A percentile compares a stretch with the other conserved stretches of the same genome.
phyloP scores from a whole-genome alignment of 2,797 vertebrate species.

The Enteromius mattozi region DNA sequence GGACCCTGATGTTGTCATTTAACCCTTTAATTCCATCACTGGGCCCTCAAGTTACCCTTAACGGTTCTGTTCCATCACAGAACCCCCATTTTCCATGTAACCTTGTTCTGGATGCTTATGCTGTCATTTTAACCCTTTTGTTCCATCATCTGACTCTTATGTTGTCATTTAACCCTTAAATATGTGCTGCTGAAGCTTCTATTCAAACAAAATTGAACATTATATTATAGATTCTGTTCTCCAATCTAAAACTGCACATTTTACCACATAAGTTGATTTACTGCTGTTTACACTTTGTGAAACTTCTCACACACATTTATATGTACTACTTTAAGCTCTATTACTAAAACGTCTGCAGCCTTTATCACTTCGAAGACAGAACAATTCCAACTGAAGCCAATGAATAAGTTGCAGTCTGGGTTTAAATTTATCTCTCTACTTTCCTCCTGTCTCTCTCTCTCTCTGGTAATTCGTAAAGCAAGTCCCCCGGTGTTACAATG shows the following conservation, averaged over 20 bases:
- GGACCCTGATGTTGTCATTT: neutral
- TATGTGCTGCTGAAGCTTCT: neutral
- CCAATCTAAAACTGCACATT: neutral
- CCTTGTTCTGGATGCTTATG: neutral
- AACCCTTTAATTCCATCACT: neutral
- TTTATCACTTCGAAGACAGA: slow-evolving; percentile 2
- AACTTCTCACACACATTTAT: neutral
- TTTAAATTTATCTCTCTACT: neutral
- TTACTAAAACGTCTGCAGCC: neutral
- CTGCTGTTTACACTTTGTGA: neutral
- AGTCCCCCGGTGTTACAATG: neutral
- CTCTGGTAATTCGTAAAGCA: neutral
- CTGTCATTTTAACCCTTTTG: neutral
- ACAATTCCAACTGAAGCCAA: neutral
- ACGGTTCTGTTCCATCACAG: too few relatives aligned
- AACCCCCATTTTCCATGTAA: too few relatives aligned
- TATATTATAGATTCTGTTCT: neutral
- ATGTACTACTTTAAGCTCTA: neutral
- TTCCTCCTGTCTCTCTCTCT: neutral
- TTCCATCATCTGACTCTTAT: too few relatives aligned
- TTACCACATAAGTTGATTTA: slow-evolving; percentile 1
- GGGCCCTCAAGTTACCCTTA: too few relatives aligned
- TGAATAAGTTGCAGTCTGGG: neutral
- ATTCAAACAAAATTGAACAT: neutral
- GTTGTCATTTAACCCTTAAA: too few relatives aligned